Evolutionary conservation across 2,113 vertebrate genomes (phyloP).

Genomic region (Machaerirhynchus nigripectus): DNA sequence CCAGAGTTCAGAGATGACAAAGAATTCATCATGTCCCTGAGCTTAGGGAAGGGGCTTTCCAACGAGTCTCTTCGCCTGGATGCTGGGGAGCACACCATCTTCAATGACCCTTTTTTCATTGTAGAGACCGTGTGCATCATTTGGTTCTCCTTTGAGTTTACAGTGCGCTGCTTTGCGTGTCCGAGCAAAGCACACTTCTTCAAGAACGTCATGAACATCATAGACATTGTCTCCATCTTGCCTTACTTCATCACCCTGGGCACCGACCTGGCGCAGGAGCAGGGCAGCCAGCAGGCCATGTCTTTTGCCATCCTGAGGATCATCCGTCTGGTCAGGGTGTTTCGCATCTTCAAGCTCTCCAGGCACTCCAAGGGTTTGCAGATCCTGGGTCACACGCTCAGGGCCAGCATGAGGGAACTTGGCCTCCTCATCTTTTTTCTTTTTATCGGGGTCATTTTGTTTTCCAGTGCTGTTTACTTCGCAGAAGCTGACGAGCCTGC

Average conservation of each 20-base stretch:
- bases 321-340: slow-evolving; percentile 94
- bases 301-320: slow-evolving; percentile 97
- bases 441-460: slow-evolving; percentile 96
- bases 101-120: slow-evolving; percentile 98
- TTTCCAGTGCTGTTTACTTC: slow-evolving; percentile 98
- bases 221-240: slow-evolving; percentile 99
- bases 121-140: slow-evolving; percentile 98
- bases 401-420: slow-evolving; percentile 97
- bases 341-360: slow-evolving; percentile 98
- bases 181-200: slow-evolving; percentile 95
- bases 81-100: slow-evolving; percentile 86
- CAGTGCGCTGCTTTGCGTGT: slow-evolving; percentile 93
- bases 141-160: slow-evolving; percentile 98
- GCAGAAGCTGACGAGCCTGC: slow-evolving; percentile 94
- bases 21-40: slow-evolving; percentile 79
- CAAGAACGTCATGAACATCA: slow-evolving; percentile 98
- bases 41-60: slow-evolving; percentile 48
- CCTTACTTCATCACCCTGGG: slow-evolving; percentile 99
- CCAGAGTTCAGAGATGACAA: slow-evolving; percentile 95
- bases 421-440: slow-evolving; percentile 98
- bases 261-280: slow-evolving; percentile 91
- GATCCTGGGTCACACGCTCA: slow-evolving; percentile 95
- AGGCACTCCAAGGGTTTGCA: slow-evolving; percentile 97
- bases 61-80: slow-evolving; percentile 76
- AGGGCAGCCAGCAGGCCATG: slow-evolving; percentile 91